Percentiles rank a stretch among this genome's conserved stretches.
Conservation (phyloP, 2,113 vertebrate species). For the Gymnorhina tibicen region DNA sequence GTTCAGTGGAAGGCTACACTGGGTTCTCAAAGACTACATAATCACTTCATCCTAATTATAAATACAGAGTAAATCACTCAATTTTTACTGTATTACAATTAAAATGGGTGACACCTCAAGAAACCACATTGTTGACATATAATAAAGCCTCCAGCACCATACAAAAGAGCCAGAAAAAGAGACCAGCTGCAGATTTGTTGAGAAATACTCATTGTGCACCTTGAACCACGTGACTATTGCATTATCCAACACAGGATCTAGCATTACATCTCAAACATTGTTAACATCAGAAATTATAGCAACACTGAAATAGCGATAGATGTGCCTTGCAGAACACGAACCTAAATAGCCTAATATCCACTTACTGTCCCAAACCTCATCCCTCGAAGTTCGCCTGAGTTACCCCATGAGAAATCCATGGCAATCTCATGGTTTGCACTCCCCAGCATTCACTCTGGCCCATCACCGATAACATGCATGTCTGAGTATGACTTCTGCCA, state of each 20-base stretch:
- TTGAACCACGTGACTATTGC: background rate
- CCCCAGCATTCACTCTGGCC: background rate
- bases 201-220: background rate
- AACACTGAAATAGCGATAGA: background rate
- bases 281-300: background rate
- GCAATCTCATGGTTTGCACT: background rate
- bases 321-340: background rate
- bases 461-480: accelerated
- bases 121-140: background rate
- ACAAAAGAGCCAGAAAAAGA: background rate
- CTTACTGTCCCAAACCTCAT: background rate
- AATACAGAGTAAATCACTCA: background rate
- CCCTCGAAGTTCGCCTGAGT: background rate
- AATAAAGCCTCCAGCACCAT: background rate
- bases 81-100: background rate
- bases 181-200: background rate
- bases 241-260: background rate
- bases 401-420: background rate
- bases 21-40: background rate
- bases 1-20: background rate
- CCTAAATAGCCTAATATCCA: background rate
- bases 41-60: background rate
- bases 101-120: background rate
- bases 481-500: background rate
- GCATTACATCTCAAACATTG: background rate